Evolutionary conservation across 2,888 invertebrate genomes (phyloP), one percentile per base, ranked within the genome.

Genomic region (Biston stratarius): DNA sequence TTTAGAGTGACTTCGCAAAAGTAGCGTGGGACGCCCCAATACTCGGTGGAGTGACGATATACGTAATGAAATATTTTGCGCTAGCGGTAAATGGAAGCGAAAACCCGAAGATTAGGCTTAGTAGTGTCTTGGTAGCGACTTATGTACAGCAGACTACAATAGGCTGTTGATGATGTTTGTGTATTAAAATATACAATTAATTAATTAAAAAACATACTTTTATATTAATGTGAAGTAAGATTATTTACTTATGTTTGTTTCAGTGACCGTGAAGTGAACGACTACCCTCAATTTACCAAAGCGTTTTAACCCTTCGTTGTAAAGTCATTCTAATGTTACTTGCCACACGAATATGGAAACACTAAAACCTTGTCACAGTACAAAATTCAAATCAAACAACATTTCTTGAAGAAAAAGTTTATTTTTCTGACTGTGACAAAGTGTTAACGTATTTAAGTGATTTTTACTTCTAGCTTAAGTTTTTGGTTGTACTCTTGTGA

Each of bases 281-380:
- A 66, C 74, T 75, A 78, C 80, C 80, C 77, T 74, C 79, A 79
- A 80, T 75, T 80, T 84, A 85, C 91, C 91, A 91, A 91, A 91
- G 91, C 83, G 77, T 82, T 80, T 81, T 81, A 82, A 81, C 77
- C 78, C 76, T 52, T 72, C 78, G 76, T 82, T 83, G 83, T 83
- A 82, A 82, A 85, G 81, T 86, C 79, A 75, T 74, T 73, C 33
- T 66, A 52, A 57, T 55, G 47, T 36, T 55, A 79, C 77, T 83
- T 81, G 81, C 79, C 14, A 51, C 33, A 7, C 5, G 36, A 47
- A 66, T 52, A 67, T 48, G 57, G 5, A 57, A 57, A 56, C 57
- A 57, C 57, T 61, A 56, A 59, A 2, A 55, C 14, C 44, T 52
- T 62, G 59, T 59, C 57, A 44, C 53, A 38, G 38, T 53, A 38